Evolutionary conservation across 1,140 invertebrate species (phyloP), one percentile per base, ranked within the genome.

Genomic region (Drosophila tristis): DNA sequence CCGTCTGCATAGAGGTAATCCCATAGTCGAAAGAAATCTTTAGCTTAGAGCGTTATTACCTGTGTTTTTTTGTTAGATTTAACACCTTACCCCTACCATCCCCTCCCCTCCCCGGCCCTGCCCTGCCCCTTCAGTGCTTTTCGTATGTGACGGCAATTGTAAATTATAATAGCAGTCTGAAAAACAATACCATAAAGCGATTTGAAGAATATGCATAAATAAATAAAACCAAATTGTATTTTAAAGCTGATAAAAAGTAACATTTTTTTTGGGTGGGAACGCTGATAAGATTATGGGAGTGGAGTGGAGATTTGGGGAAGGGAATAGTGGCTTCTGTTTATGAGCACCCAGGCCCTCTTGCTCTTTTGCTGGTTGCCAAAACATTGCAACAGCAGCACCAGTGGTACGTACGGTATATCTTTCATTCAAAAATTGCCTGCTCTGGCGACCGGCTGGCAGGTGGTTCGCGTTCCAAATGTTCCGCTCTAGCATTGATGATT

Each of bases 11-110:
- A 6, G 26, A 39, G 35, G 11, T 11, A 39, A 39, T 39, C 11
- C 35, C 4, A 5, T 13, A 13, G 35, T 13, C 11, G 35, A 5
- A 13, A 39, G 35, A 5, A 13, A 39, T 39, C 56, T 59, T 78
- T 15, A 43, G 13, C 49, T 23, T 23, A 26, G 39, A 47, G 35
- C 45, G 56, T 31, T 58, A 53, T 48, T 70, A 20, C 42, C 58
- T 85, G 71, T 77, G 44, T 58, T 54, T 67, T 74, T 55, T 48
- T 86, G 73, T 74, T 78, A 86, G 58, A 74, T 71, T 86, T 86
- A 74, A 74, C 81, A 74, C 81, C 67, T 85, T 13, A 4, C 11
- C 35, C 35, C 35, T 4, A 2, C 11, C 35, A 5, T 11, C 35
- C 0, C 1, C 31, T 2, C 31, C 0, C 29, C 29, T 8, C 29